These are phyloP conservation scores for Pseudomyrmex sp. DNA, from an alignment of 1,140 invertebrate genomes.

Conservation along the genomic window DNA sequence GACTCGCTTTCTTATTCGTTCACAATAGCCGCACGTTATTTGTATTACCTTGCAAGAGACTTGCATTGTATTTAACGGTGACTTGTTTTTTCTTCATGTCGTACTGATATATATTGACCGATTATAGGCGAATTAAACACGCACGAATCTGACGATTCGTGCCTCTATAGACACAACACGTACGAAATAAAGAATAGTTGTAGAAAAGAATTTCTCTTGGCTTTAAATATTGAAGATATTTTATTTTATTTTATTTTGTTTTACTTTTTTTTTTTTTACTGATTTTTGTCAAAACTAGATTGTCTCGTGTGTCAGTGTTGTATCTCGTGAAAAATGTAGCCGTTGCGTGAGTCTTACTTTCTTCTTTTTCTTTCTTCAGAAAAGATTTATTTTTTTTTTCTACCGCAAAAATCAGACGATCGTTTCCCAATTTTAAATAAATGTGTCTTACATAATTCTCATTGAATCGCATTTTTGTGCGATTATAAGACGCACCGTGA, in stretches of 20 bases:
- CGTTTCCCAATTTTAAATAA: too few species aligned
- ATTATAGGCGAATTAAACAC: too few species aligned
- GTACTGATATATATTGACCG: too few species aligned
- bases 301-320: not conserved
- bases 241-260: not conserved
- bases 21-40: not conserved
- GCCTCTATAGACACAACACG: too few species aligned
- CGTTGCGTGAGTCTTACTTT: not conserved
- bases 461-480: not conserved
- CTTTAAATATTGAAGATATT: not conserved
- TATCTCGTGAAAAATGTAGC: not conserved
- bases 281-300: not conserved
- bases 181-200: not conserved
- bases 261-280: not conserved
- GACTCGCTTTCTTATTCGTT: not conserved
- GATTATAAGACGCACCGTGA: too few species aligned
- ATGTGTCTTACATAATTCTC: too few species aligned
- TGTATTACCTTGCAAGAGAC: not conserved
- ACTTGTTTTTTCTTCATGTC: not conserved
- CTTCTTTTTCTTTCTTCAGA: not conserved
- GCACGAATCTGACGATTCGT: too few species aligned
- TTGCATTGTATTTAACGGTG: not conserved
- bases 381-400: too few species aligned
- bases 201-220: not conserved
- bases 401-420: too few species aligned